Evolutionary conservation across 2,888 invertebrate genomes (phyloP), one percentile per base, ranked within the genome.

Genomic region (Patella ulyssiponensis): DNA sequence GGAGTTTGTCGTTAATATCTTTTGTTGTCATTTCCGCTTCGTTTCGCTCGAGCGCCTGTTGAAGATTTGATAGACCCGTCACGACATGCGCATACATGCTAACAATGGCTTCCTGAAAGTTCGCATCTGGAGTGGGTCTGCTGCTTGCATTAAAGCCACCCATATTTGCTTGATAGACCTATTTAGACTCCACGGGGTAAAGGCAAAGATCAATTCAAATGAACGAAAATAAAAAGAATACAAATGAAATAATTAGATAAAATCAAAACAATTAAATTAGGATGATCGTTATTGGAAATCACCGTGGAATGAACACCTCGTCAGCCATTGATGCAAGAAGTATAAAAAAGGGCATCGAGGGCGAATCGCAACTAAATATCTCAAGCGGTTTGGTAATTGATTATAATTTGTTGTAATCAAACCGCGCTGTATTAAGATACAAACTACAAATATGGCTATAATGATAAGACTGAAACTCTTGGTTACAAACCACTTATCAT

Each of bases 61-160:
- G 58, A 72, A 72, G 54, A 71, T 76, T 76, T 76, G 73, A 76
- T 76, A 72, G 76, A 73, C 73, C 54, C 53, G 69, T 72, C 64
- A 69, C 76, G 51, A 53, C 56, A 69, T 44, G 54, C 52, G 23
- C 58, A 72, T 64, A 54, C 12, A 27, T 52, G 76, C 52, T 53
- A 51, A 44, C 76, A 33, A 71, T 76, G 71, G 44, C 58, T 52
- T 72, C 69, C 58, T 70, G 71, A 52, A 64, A 51, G 64, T 54
- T 69, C 71, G 33, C 76, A 76, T 76, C 76, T 76, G 76, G 76
- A 76, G 72, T 52, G 58, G 71, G 76, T 69, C 76, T 76, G 76
- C 58, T 44, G 44, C 44, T 44, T 44, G 44, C 44, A 44, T 44
- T 44, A 44, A 44, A 44, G 44, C 44, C 44, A 44, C 44, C 44